These are phyloP conservation scores for Orchesella flavescens DNA, from an alignment of 2,888 invertebrate species.

Conservation along the genomic window DNA sequence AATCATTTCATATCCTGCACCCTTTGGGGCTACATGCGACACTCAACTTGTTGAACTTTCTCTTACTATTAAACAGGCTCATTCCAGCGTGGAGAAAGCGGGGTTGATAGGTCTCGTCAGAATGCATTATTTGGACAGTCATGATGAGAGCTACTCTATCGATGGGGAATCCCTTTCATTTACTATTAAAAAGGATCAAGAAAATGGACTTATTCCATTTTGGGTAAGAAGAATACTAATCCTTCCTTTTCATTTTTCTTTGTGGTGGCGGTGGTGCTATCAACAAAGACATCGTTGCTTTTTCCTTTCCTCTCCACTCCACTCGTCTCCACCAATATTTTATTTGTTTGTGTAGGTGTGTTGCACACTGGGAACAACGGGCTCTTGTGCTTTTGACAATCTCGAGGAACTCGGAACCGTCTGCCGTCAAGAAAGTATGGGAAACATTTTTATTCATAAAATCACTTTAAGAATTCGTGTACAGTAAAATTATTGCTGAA, in stretches of 20 bases:
- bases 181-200: constrained; percentile 86
- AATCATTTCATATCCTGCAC: background rate
- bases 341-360: constrained; percentile 82
- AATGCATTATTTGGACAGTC: constrained; percentile 93
- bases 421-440: constrained; percentile 75
- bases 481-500: no score
- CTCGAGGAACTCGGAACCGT: constrained; percentile 81
- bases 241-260: background rate
- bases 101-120: constrained; percentile 94
- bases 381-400: constrained; percentile 96
- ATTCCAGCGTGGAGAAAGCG: constrained; percentile 96
- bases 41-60: constrained; percentile 28
- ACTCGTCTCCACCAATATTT: background rate
- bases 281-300: background rate
- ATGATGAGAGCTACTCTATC: constrained; percentile 85
- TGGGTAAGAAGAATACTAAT: constrained; percentile 82
- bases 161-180: constrained; percentile 85
- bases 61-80: constrained; percentile 78
- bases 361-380: constrained; percentile 96
- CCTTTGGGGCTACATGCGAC: constrained; percentile 39
- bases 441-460: constrained; percentile 10
- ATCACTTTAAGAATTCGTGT: background rate
- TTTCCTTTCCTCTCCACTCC: background rate
- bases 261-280: background rate
- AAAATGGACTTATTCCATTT: constrained; percentile 90